These are phyloP conservation scores for Betta splendens DNA, from an alignment of 2,797 vertebrate genomes.

Conservation along the genomic window DNA sequence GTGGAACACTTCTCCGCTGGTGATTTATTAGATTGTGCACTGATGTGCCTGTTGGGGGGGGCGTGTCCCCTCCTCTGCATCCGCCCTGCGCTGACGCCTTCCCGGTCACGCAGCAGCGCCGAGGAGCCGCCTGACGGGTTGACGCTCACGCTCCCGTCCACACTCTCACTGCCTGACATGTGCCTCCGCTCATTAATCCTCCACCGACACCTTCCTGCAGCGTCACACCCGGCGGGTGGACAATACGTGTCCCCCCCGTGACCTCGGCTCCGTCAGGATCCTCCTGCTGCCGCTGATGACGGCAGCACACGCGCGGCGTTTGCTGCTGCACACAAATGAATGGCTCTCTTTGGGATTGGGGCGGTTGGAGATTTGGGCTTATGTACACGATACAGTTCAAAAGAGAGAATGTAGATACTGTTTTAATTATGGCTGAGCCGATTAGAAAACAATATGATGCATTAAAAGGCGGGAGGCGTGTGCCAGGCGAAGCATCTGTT, in stretches of 20 bases:
- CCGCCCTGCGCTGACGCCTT: conserved; percentile 21
- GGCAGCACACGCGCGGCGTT: background rate
- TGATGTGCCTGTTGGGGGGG: too few relatives aligned
- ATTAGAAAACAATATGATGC: conserved; percentile 67
- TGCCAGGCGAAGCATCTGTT: conserved; percentile 54
- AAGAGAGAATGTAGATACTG: conserved; percentile 59
- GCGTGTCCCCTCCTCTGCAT: conserved; percentile 7
- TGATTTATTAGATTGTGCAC: too few relatives aligned
- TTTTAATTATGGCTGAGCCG: conserved; percentile 66
- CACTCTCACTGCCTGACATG: conserved; percentile 77
- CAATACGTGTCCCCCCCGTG: conserved; percentile 58
- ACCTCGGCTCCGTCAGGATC: conserved; percentile 12
- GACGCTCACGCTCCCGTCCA: conserved; percentile 35
- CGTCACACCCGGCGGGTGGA: conserved; percentile 37
- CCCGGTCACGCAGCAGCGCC: conserved; percentile 31
- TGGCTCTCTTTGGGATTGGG: conserved; percentile 62
- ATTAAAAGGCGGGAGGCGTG: conserved; percentile 63
- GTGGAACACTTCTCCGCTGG: too few relatives aligned
- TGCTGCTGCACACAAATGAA: conserved; percentile 29
- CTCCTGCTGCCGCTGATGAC: background rate
- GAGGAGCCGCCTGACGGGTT: conserved; percentile 35
- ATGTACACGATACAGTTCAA: conserved; percentile 40
- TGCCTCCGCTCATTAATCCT: conserved; percentile 69
- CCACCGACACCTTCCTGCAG: conserved; percentile 51
- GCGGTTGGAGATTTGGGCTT: conserved; percentile 53